phyloP scores from a whole-genome alignment of 2,113 vertebrate species.

The Garra rufa region DNA sequence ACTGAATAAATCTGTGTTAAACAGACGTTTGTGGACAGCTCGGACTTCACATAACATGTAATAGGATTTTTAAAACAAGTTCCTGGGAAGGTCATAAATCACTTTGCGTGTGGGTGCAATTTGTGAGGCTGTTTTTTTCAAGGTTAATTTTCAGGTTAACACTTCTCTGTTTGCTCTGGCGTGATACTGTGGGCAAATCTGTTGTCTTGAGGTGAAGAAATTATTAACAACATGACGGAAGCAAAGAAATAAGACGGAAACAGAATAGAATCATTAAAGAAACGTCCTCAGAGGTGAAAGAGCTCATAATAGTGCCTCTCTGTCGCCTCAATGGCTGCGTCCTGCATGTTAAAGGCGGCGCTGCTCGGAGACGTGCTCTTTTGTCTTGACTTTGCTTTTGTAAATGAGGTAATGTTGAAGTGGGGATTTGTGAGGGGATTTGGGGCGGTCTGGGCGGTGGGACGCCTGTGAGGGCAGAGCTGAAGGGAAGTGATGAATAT shows the following conservation, averaged over 20 bases:
- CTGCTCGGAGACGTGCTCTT: conserved; percentile 41
- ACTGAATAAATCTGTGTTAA: conserved; percentile 6
- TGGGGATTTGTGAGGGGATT: conserved; percentile 47
- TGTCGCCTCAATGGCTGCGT: conserved; percentile 25
- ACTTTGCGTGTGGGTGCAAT: not conserved
- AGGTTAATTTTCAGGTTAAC: conserved; percentile 14
- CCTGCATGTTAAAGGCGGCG: conserved; percentile 44
- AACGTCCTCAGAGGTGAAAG: conserved; percentile 18
- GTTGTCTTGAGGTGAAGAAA: conserved; percentile 27
- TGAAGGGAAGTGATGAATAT: conserved; percentile 44
- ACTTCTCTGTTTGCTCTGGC: conserved; percentile 1
- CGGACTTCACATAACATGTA: conserved; percentile 7
- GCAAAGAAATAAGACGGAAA: conserved; percentile 21
- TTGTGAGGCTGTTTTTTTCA: not conserved
- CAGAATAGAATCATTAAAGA: conserved; percentile 18
- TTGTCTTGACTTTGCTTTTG: conserved; percentile 50
- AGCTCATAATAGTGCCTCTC: conserved; percentile 27
- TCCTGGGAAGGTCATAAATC: conserved; percentile 4
- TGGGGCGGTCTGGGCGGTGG: conserved; percentile 38
- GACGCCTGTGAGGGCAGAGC: conserved; percentile 30
- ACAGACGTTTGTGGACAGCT: conserved; percentile 7
- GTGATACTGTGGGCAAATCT: not conserved
- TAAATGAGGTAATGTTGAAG: conserved; percentile 47
- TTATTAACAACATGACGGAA: conserved; percentile 26
- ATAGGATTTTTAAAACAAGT: not conserved